Evolutionary conservation across 2,888 invertebrate species (phyloP).

Genomic region (Eustalomyia histrio): DNA sequence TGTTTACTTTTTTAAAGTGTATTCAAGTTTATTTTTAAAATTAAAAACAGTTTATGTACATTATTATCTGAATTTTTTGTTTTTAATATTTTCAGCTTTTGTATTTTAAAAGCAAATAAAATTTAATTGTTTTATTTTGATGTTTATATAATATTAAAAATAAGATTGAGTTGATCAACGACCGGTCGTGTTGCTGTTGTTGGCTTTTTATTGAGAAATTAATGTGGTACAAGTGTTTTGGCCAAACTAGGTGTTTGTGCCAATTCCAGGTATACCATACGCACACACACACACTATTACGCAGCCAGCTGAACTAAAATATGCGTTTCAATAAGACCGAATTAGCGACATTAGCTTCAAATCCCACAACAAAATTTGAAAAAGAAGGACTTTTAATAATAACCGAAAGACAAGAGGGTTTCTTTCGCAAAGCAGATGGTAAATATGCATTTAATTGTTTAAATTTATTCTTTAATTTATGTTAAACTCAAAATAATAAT

Average conservation of each 20-base stretch:
- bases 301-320: conserved; percentile 66
- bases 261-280: conserved; percentile 35
- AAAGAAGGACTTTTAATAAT: conserved; percentile 93
- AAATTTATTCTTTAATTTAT: background rate
- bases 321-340: conserved; percentile 97
- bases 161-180: background rate
- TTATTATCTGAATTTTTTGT: conserved; percentile 45
- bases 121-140: conserved; percentile 2
- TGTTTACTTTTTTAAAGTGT: conserved; percentile 10
- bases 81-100: conserved; percentile 33
- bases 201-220: background rate
- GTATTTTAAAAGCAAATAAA: background rate
- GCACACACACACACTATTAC: background rate
- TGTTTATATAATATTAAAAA: conserved; percentile 15
- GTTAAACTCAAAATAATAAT: background rate
- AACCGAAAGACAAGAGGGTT: conserved; percentile 93
- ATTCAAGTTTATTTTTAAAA: conserved; percentile 3
- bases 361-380: conserved; percentile 93
- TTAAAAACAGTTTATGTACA: conserved; percentile 8
- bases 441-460: conserved; percentile 66
- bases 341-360: conserved; percentile 90
- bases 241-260: conserved; percentile 26
- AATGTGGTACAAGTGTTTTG: conserved; percentile 13
- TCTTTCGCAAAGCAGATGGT: conserved; percentile 96
- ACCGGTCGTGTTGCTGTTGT: background rate